phyloP scores from a whole-genome alignment of 2,113 vertebrate genomes.

The Forbesichthys papilliferus region DNA sequence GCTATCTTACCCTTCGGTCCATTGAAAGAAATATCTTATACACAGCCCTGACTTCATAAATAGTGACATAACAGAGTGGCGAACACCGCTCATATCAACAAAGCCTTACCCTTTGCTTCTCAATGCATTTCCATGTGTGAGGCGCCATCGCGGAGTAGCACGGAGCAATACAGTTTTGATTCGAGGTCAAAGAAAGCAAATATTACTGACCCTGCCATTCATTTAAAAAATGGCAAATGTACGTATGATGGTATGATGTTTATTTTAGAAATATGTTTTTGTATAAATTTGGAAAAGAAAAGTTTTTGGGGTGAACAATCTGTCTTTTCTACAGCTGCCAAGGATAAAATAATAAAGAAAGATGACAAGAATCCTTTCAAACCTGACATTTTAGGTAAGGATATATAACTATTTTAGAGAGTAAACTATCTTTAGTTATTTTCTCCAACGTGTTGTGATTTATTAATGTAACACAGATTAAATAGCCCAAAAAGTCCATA shows the following conservation, averaged over 20 bases:
- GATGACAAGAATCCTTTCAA: slow-evolving; percentile 70
- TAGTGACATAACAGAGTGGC: too few species aligned
- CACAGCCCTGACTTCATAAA: too few species aligned
- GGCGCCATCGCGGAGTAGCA: too few species aligned
- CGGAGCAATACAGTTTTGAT: too few species aligned
- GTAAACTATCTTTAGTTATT: not conserved
- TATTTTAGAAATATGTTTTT: slow-evolving; percentile 1
- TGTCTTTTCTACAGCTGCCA: slow-evolving; percentile 55
- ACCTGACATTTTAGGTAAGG: slow-evolving; percentile 62
- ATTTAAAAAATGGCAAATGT: not conserved
- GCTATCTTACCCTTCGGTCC: too few species aligned
- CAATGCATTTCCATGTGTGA: too few species aligned
- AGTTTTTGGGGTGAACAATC: not conserved
- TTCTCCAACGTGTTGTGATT: not conserved
- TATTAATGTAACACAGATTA: not conserved
- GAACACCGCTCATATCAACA: too few species aligned
- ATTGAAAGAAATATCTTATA: too few species aligned
- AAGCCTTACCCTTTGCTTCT: too few species aligned
- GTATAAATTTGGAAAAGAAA: not conserved
- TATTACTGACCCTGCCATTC: too few species aligned
- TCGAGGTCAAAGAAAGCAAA: too few species aligned
- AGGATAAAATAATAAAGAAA: slow-evolving; percentile 69
- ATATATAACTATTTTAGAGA: not conserved
- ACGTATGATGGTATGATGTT: not conserved
- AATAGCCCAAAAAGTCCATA: too few species aligned